phyloP scores from a whole-genome alignment of 2,888 invertebrate genomes.

The Gastrophysa polygoni region DNA sequence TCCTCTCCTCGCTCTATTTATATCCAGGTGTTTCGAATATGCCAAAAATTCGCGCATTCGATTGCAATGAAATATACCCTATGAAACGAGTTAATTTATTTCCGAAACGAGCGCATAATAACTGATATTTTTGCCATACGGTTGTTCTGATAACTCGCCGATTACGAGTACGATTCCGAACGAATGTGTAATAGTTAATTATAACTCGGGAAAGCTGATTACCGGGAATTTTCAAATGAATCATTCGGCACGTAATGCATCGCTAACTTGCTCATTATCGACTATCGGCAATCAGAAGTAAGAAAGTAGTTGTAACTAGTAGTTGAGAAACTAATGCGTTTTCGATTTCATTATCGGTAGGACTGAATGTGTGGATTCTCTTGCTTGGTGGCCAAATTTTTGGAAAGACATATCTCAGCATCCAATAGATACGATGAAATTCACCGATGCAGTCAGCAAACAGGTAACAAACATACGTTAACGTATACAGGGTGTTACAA shows the following conservation, averaged over 20 bases:
- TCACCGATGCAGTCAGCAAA: too few relatives aligned
- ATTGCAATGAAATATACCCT: neutral
- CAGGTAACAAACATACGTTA: too few relatives aligned
- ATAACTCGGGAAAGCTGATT: constrained; percentile 12
- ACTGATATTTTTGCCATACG: constrained; percentile 10
- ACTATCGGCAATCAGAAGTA: neutral
- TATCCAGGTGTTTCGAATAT: neutral
- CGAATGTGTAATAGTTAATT: constrained; percentile 17
- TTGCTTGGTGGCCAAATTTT: too few relatives aligned
- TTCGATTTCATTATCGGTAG: too few relatives aligned
- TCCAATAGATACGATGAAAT: too few relatives aligned
- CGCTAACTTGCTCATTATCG: constrained; percentile 11
- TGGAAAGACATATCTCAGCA: too few relatives aligned
- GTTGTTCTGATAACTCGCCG: constrained; percentile 15
- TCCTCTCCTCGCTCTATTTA: too few relatives aligned
- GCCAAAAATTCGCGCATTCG: neutral
- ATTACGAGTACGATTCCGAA: constrained; percentile 17
- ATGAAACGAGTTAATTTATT: neutral
- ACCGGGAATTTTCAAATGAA: constrained; percentile 17
- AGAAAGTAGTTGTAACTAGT: neutral
- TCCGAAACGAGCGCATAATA: neutral
- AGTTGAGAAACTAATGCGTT: neutral
- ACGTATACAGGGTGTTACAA: too few relatives aligned
- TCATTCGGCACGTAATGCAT: constrained; percentile 16
- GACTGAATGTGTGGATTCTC: too few relatives aligned